Base-by-base conservation (phyloP, 2,797 vertebrate genomes). In the Melanotaenia boesemani region DNA sequence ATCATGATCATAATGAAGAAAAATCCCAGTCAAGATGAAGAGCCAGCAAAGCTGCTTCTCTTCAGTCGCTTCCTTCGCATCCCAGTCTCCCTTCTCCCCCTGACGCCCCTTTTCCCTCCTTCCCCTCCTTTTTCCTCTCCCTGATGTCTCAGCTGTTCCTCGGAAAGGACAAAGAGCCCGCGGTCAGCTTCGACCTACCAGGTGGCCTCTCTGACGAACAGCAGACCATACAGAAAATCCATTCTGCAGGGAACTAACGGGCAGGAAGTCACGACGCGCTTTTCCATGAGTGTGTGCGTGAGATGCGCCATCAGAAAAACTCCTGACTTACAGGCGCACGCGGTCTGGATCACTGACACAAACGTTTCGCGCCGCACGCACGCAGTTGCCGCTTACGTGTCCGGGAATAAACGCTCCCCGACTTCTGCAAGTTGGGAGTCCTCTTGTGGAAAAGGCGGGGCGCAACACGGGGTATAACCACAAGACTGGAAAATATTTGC, bases 351-450 rank as follows among this genome's bases (percentile, higher is more conserved):
- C 75, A 70, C 32, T n/a, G 32, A 22, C 39, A 8, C 28, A 6
- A 7, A 54, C 85, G 75, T 75, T 87, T 41, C 9, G 18, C 41
- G 18, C 72, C 80, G 82, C 86, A 85, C 87, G 77, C 83, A 76
- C 37, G 24, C 54, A 32, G 16, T 9, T 15, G 11, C 16, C 32
- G 80, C 89, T 34, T 92, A 95, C 91, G 91, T 93, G 91, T 87
- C 79, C 74, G 28, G 60, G 67, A 74, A 88, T 88, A 92, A 86
- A 84, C 63, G 28, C 83, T 55, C 24, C 39, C 48, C n/a, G 4
- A 11, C 30, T 54, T 34, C 18, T 20, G 34, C 39, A 67, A 77
- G 57, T 68, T 62, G 30, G 52, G 58, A 50, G 54, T 36, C 26
- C 32, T 50, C 26, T 72, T 30, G 60, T 59, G 36, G 63, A 63